phyloP scores from a whole-genome alignment of 2,888 invertebrate species.

The Temnothorax rugatulus region DNA sequence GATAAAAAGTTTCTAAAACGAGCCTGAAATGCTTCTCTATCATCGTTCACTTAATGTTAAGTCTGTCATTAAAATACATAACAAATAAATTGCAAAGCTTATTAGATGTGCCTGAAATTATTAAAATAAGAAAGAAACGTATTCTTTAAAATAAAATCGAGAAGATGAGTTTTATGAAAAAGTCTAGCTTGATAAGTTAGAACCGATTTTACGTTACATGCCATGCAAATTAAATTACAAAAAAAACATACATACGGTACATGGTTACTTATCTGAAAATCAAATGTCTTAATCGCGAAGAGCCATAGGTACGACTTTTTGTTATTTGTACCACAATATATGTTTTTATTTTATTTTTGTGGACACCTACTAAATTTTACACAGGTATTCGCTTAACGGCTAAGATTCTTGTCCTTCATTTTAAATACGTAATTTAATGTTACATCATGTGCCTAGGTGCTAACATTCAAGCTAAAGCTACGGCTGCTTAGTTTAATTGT shows the following conservation, averaged over 20 bases:
- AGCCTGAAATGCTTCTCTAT: too few species aligned
- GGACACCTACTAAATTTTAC: conserved; percentile 86
- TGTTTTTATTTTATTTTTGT: conserved; percentile 86
- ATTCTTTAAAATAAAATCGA: not conserved
- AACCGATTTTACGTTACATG: conserved; percentile 1
- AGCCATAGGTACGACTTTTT: conserved; percentile 69
- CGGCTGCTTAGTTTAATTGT: conserved; percentile 85
- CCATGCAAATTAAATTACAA: not conserved
- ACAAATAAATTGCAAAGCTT: not conserved
- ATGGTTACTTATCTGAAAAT: not conserved
- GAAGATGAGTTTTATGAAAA: not conserved
- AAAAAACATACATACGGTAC: not conserved
- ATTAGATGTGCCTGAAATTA: conserved; percentile 20
- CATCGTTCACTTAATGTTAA: not conserved
- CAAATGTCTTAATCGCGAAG: not conserved
- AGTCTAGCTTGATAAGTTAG: not conserved
- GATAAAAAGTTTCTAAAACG: too few species aligned
- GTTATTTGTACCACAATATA: conserved; percentile 86
- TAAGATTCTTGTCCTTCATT: conserved; percentile 78
- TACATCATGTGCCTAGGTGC: conserved; percentile 85
- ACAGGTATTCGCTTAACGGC: conserved; percentile 85
- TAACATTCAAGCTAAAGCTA: conserved; percentile 86
- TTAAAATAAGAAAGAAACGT: not conserved
- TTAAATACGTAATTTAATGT: conserved; percentile 86
- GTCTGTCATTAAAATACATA: not conserved